These are phyloP conservation scores for Melanerpes aurifrons DNA, from an alignment of 2,113 vertebrate genomes.

Conservation along the genomic window DNA sequence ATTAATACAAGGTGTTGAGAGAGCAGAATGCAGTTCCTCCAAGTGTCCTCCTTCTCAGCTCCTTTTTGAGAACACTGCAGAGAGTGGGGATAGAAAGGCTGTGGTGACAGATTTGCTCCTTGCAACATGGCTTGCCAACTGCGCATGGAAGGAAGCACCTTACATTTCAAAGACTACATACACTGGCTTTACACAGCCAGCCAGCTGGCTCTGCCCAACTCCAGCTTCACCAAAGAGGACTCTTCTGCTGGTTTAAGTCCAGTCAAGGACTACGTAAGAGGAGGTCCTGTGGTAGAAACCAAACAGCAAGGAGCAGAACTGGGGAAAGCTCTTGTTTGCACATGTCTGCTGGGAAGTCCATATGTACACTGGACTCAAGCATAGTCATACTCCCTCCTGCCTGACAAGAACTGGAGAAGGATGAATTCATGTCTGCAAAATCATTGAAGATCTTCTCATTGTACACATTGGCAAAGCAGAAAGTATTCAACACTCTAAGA, in stretches of 20 bases:
- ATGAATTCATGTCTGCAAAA: neutral
- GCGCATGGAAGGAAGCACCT: neutral
- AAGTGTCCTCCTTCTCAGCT: neutral
- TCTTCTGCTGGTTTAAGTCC: fast-evolving
- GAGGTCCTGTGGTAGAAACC: neutral
- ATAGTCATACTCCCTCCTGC: neutral
- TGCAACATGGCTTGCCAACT: neutral
- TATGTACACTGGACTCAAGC: neutral
- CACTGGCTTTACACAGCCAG: neutral
- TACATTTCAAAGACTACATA: neutral
- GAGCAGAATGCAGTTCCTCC: neutral
- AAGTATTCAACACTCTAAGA: neutral
- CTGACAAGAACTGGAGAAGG: neutral
- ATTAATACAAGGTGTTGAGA: neutral
- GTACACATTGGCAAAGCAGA: neutral
- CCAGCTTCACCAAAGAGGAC: neutral
- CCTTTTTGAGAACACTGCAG: neutral
- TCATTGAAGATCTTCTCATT: neutral
- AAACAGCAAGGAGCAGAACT: neutral
- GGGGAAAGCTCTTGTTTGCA: neutral
- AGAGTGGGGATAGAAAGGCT: neutral
- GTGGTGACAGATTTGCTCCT: neutral
- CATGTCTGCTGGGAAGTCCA: neutral
- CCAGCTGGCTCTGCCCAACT: neutral
- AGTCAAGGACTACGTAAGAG: neutral